Evolutionary conservation across 1,140 invertebrate genomes (phyloP).

Genomic region (Bradysia coprophila): DNA sequence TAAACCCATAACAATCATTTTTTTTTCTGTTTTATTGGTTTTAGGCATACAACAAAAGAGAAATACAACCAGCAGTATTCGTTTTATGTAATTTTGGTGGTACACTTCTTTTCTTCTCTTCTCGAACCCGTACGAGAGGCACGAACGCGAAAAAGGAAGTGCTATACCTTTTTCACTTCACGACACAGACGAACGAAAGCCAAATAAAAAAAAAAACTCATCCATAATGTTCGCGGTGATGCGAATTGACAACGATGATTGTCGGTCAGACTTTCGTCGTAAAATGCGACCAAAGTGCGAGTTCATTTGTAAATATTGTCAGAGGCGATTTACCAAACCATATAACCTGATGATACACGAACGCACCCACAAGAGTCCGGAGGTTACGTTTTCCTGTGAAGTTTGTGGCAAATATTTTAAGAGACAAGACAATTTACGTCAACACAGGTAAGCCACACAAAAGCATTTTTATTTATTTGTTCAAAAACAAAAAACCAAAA

Average conservation of each 20-base stretch:
- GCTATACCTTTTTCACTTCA: too few relatives aligned
- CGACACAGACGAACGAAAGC: too few relatives aligned
- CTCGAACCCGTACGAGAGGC: too few relatives aligned
- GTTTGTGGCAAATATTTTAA: conserved; percentile 98
- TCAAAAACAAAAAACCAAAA: too few relatives aligned
- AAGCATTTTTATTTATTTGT: too few relatives aligned
- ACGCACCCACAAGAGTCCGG: conserved; percentile 90
- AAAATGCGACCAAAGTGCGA: conserved; percentile 90
- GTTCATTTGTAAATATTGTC: conserved; percentile 98
- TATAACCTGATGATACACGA: conserved; percentile 99
- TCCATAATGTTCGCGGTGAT: conserved; percentile 67
- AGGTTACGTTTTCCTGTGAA: conserved; percentile 96
- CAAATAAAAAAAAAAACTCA: conserved; percentile 23
- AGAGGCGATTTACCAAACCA: conserved; percentile 95
- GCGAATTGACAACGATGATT: conserved; percentile 78
- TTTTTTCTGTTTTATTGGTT: too few relatives aligned
- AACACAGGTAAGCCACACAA: conserved; percentile 67
- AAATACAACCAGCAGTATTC: too few relatives aligned
- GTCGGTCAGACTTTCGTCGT: conserved; percentile 76
- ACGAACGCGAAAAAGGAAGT: too few relatives aligned
- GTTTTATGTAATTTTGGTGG: too few relatives aligned
- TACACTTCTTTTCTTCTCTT: too few relatives aligned
- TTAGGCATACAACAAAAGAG: too few relatives aligned
- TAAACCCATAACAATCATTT: too few relatives aligned
- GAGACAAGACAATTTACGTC: conserved; percentile 86